A percentile compares a stretch with the other conserved stretches of the same genome.
Evolutionary conservation across 2,113 vertebrate species (phyloP).

Genomic region (Oncorhynchus keta): DNA sequence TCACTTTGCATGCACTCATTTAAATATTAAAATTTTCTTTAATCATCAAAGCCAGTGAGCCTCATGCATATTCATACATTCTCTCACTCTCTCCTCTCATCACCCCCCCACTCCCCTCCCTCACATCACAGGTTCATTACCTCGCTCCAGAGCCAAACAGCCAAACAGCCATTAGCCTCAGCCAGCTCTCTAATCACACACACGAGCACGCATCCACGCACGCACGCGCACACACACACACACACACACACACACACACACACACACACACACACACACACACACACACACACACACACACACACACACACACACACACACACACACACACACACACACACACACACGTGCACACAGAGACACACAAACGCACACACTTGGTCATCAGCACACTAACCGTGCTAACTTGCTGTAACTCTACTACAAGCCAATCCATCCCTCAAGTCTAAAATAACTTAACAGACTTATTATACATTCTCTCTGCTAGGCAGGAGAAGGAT

Average conservation of each 20-base stretch:
- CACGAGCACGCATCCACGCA: conserved; percentile 39
- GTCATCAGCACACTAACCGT: conserved; percentile 60
- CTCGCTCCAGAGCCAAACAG: conserved; percentile 93
- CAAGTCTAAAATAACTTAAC: conserved; percentile 82
- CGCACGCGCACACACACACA: conserved; percentile 33
- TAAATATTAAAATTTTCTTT: conserved; percentile 99
- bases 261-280: conserved; percentile 39
- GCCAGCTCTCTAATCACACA: conserved; percentile 68
- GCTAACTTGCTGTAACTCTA: conserved; percentile 52
- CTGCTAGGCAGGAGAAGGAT: conserved; percentile 19
- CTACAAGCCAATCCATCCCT: conserved; percentile 65
- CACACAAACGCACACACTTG: conserved; percentile 23
- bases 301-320: not conserved
- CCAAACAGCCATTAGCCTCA: conserved; percentile 91
- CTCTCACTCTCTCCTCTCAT: conserved; percentile 77
- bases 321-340: too few species aligned
- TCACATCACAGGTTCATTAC: conserved; percentile 99
- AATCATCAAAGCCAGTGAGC: conserved; percentile 99
- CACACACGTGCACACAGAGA: conserved; percentile 6
- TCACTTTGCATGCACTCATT: conserved; percentile 99
- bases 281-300: not conserved
- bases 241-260: not conserved
- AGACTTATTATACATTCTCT: conserved; percentile 80
- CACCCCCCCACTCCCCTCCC: conserved; percentile 79
- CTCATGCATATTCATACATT: conserved; percentile 99